A percentile compares a stretch with the other conserved stretches of the same genome.
These are phyloP conservation scores for Cyprinodon diabolis DNA, from an alignment of 2,797 vertebrate genomes.

Conservation along the genomic window DNA sequence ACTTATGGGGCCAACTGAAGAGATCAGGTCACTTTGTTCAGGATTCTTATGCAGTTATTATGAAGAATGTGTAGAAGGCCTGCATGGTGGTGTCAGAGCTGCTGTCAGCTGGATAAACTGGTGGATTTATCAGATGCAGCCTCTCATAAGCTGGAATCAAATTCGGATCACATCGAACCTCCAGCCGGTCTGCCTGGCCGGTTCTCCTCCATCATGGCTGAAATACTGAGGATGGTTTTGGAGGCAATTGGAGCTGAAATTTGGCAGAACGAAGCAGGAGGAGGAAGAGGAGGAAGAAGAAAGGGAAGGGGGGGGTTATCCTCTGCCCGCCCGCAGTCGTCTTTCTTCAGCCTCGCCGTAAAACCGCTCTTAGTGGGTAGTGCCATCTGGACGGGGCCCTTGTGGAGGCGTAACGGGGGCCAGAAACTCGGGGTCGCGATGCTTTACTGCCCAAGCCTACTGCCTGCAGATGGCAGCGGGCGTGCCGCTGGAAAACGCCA, in stretches of 20 bases:
- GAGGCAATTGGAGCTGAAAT: conserved; percentile 46
- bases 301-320: conserved; percentile 47
- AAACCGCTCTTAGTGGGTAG: conserved; percentile 80
- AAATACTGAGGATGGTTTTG: conserved; percentile 62
- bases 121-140: not conserved
- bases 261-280: conserved; percentile 51
- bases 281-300: conserved; percentile 14
- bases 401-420: conserved; percentile 75
- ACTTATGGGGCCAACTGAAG: no score
- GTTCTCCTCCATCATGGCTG: conserved; percentile 61
- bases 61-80: no score
- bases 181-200: conserved; percentile 46
- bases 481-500: conserved; percentile 75
- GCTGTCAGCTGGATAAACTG: not conserved
- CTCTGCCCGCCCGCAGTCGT: conserved; percentile 68
- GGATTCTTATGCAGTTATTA: no score
- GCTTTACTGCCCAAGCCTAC: conserved; percentile 85
- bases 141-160: not conserved
- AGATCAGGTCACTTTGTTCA: no score
- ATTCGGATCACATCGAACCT: conserved; percentile 26
- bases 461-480: conserved; percentile 80
- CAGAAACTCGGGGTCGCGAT: conserved; percentile 78
- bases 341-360: conserved; percentile 82
- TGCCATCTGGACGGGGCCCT: conserved; percentile 82
- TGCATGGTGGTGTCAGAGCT: not conserved